Conservation (phyloP, 2,797 vertebrate species). For the Acanthurus tractus region DNA sequence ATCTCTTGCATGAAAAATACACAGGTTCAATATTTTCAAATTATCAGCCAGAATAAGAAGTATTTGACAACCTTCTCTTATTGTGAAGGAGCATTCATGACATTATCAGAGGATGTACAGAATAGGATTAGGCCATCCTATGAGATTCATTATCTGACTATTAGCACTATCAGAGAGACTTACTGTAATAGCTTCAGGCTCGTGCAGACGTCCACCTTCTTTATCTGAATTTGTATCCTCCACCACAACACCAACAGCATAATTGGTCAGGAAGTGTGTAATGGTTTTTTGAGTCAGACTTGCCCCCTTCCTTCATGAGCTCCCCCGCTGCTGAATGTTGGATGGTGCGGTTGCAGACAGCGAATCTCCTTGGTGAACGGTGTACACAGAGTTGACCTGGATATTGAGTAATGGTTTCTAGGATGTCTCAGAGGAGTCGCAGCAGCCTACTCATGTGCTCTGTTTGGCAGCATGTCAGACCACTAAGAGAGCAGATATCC, state of each 20-base stretch:
- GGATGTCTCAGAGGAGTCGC: slow-evolving; percentile 65
- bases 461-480: slow-evolving; percentile 67
- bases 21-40: background rate
- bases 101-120: slow-evolving; percentile 24
- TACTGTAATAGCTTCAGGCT: slow-evolving; percentile 58
- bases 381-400: slow-evolving; percentile 68
- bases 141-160: slow-evolving; percentile 39
- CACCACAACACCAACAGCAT: slow-evolving; percentile 38
- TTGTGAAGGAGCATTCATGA: slow-evolving; percentile 23
- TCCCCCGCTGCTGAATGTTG: slow-evolving; percentile 23
- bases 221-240: slow-evolving; percentile 47
- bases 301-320: slow-evolving; percentile 2
- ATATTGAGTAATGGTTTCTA: slow-evolving; percentile 67
- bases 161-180: slow-evolving; percentile 65
- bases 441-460: slow-evolving; percentile 56
- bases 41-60: background rate
- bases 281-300: slow-evolving; percentile 45
- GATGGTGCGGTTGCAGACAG: slow-evolving; percentile 32
- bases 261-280: slow-evolving; percentile 34
- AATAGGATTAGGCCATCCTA: slow-evolving; percentile 31
- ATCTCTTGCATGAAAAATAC: background rate
- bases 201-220: slow-evolving; percentile 35
- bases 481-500: slow-evolving; percentile 55
- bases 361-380: slow-evolving; percentile 36
- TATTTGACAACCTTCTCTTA: slow-evolving; percentile 19